Base-by-base conservation (phyloP, 2,797 vertebrate genomes). In the Propithecus deckenii region DNA sequence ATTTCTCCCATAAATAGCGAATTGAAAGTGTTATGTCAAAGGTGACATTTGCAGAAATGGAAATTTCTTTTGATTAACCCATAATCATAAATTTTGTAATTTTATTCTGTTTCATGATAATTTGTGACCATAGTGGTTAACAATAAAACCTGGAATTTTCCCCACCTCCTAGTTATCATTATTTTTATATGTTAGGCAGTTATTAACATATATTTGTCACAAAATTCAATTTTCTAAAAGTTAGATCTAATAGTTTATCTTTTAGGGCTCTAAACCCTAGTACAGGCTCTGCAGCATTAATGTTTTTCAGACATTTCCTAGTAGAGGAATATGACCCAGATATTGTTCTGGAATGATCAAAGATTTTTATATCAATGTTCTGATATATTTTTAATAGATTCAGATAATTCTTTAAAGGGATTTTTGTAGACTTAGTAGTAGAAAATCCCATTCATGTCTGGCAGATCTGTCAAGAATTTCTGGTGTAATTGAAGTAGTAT, bases 401-500 rank as follows among this genome's bases (percentile, higher is more conserved):
- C 83, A 71, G 15, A 91, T 96, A 96, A 97, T 96, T 97, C 83
- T 84, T 93, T 91, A 76, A 96, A 97, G 92, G 96, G 86, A 87
- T 96, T 97, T 96, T 95, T 83, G n/a, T 92, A 97, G 96, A 87
- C 80, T 98, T 96, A 97, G 74, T 57, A 92, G 80, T 55, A 94
- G 79, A 97, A 97, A 98, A 97, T 98, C 83, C 78, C 91, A 57
- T 96, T 97, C 94, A 55, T 95, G 93, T 97, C 95, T 95, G 91
- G 95, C 96, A 97, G 86, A 25, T 89, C 87, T 97, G 91, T 97
- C 72, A 97, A 97, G 92, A 97, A 95, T 97, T 97, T 95, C 89
- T 91, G 57, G n/a, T 95, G 88, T 97, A 97, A 97, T 97, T 98
- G 96, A 97, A 97, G 80, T 95, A 85, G 86, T 93, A 97, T 95